Percentiles rank a stretch among this genome's conserved stretches.
phyloP scores from a whole-genome alignment of 2,888 invertebrate species.

The Drosophila neonasuta region DNA sequence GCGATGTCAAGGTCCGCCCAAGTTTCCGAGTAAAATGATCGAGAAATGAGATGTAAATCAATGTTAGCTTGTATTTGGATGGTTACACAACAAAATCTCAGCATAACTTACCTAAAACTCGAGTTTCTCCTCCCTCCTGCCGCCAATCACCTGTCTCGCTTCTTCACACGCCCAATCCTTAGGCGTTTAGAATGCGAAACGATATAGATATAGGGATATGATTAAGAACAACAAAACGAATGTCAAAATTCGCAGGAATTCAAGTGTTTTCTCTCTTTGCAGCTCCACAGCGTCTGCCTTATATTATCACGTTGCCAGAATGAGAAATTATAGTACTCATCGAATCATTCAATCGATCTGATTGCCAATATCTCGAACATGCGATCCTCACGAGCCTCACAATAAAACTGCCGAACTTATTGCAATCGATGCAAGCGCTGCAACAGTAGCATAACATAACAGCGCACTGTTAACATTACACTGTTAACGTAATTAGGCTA shows the following conservation, averaged over 20 bases:
- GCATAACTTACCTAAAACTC: conserved; percentile 15
- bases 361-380: conserved; percentile 20
- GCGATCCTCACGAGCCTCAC: conserved; percentile 50
- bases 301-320: conserved; percentile 54
- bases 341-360: conserved; percentile 24
- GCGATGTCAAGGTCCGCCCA: conserved; percentile 16
- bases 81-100: conserved; percentile 14
- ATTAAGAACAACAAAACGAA: conserved; percentile 81
- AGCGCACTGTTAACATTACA: conserved; percentile 16
- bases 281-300: conserved; percentile 81
- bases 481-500: conserved; percentile 13
- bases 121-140: not conserved
- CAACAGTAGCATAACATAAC: conserved; percentile 27
- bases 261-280: conserved; percentile 81
- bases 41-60: conserved; percentile 19
- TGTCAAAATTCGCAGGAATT: conserved; percentile 81
- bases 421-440: conserved; percentile 8
- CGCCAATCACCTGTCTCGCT: not conserved
- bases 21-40: not conserved
- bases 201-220: conserved; percentile 81
- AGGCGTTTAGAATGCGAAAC: conserved; percentile 78
- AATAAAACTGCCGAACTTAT: conserved; percentile 52
- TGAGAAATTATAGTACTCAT: conserved; percentile 40
- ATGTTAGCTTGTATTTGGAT: conserved; percentile 7
- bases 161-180: not conserved